Conservation (phyloP, 2,888 invertebrate species). For the Oxycera nigricornis region DNA sequence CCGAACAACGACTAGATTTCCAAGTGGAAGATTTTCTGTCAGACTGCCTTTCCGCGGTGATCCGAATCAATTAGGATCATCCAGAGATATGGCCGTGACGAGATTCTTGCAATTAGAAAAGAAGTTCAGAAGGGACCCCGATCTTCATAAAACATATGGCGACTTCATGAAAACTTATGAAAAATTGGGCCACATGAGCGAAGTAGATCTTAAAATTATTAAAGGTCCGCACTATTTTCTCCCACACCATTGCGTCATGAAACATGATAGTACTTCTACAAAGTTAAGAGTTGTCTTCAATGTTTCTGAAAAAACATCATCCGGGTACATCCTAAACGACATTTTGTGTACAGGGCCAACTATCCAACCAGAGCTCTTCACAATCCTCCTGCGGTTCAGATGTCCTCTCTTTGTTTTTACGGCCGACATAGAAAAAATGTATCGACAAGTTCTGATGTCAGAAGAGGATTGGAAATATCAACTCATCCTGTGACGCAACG, state of each 20-base stretch:
- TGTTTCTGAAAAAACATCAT: not conserved
- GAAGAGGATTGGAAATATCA: conserved; percentile 48
- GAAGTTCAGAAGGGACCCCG: not conserved
- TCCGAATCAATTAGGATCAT: not conserved
- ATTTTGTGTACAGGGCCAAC: not conserved
- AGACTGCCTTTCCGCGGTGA: conserved; percentile 7
- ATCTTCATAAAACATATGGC: not conserved
- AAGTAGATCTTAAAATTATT: not conserved
- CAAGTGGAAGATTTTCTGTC: not conserved
- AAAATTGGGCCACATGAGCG: not conserved
- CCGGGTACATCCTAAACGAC: not conserved
- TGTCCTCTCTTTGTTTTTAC: not conserved
- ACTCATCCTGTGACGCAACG: conserved; percentile 58
- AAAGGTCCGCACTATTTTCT: not conserved
- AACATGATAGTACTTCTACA: not conserved
- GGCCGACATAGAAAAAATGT: no score
- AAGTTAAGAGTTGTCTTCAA: not conserved
- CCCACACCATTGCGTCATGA: not conserved
- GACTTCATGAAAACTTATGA: not conserved
- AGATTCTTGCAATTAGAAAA: not conserved
- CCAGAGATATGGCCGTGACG: not conserved
- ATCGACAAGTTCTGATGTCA: no score
- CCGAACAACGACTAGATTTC: no score
- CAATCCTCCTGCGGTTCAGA: not conserved
- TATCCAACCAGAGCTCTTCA: not conserved